Base-by-base conservation (phyloP, 1,140 invertebrate genomes). In the Hermetia illucens region DNA sequence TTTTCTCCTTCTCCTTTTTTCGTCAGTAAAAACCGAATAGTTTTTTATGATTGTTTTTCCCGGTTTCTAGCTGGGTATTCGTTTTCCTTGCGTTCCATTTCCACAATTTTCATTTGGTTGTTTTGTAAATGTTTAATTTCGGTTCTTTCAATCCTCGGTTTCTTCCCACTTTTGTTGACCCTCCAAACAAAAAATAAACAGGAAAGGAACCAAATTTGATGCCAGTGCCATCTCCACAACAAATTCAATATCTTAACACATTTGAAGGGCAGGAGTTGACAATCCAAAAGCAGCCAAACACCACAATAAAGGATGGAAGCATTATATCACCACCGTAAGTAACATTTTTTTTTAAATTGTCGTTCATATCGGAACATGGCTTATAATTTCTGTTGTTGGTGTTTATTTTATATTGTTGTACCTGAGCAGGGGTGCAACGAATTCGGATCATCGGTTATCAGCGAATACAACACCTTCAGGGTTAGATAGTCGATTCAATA, bases 231-330 rank as follows among this genome's bases (percentile, higher is more conserved):
- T 93, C 90, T 38, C 89, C 91, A 20, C 89, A 93, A 64, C 88
- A 92, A 71, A 92, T 94, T 57, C 87, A 89, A 49, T 94, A 93
- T 70, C 72, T 93, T 42, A 92, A 89, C 70, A 80, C 87, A 41
- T 93, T 94, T 64, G 89, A 94, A 70, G 89, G 89, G 32, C 90
- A 95, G 71, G 91, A 95, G 68, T 64, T 94, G 44, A 93, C 89
- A 37, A 95, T 94, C 64, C 90, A 93, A 58, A 94, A 93, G 63
- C 90, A 94, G 64, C 84, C 90, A 13, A 95, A 95, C 61, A 88
- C 84, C 19, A 84, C 82, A 55, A 63, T 89, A n/a, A 82, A 82
- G 56, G 81, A 84, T 56, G 50, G 57, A 36, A 62, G 58, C 43
- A 58, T 62, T 38, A 56, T 58, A 42, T 62, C 58, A 42, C 55